Base-by-base conservation (phyloP, 2,113 vertebrate species). In the Ophthalmolycus amberensis region DNA sequence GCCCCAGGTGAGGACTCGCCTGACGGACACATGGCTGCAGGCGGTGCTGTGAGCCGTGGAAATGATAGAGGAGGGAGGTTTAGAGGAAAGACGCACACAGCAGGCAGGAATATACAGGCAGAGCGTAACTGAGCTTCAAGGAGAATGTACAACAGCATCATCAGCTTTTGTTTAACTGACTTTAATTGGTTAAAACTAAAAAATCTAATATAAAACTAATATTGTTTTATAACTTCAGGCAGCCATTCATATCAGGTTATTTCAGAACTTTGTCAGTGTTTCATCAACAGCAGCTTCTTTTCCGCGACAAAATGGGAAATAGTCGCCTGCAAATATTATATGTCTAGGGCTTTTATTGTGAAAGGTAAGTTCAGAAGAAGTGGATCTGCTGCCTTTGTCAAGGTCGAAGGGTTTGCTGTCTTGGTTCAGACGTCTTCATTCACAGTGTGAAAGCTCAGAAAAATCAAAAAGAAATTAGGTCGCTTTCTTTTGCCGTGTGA, bases 1-100 rank as follows among this genome's bases (percentile, higher is more conserved):
- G 62, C 77, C 75, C 10, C 67, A 42, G 81, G 75, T 77, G 71
- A 79, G 9, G 75, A 84, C 56, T 79, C 15, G 48, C 78, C 84
- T 76, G 75, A 50, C 10, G 56, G 71, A 73, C 74, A 38, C 83
- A 46, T 79, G 77, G 66, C 87, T 83, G 66, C 77, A 79, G 87
- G 78, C 75, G n/a, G n/a, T 75, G 79, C 78, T 60, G 75, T 6
- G 65, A 76, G 64, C 34, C 25, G 20, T 70, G 81, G 66, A 82
- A 20, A 40, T 20, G 22, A 65, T 1, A 25, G 56, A 42, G n/a
- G 52, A 40, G 34, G 54, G 29, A 46, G 71, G 38, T 6, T 29
- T 16, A 16, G 54, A 59, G 52, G 48, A 29, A 29, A 46, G 0
- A 67, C 3, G 27, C 6, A 34, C 15, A 48, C 27, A 40, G 52